Evolutionary conservation across 2,113 vertebrate genomes (phyloP).

Genomic region (Lasiurus borealis): DNA sequence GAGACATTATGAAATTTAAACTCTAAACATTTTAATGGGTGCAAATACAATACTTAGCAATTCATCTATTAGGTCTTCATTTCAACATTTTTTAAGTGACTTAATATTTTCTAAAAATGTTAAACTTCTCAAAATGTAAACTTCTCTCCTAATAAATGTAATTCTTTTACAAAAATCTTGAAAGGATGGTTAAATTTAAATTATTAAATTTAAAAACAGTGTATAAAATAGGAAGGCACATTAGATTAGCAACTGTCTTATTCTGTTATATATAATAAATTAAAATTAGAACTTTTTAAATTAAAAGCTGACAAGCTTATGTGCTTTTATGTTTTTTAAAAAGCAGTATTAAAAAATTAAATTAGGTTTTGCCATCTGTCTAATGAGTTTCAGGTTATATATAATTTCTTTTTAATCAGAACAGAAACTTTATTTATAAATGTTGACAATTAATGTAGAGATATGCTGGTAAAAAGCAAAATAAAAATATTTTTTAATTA

Average conservation of each 20-base stretch:
- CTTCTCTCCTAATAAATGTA: not conserved
- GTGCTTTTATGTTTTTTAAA: slow-evolving; percentile 66
- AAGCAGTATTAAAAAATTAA: slow-evolving; percentile 67
- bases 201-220: slow-evolving; percentile 54
- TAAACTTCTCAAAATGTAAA: slow-evolving; percentile 53
- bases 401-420: not conserved
- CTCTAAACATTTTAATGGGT: not conserved
- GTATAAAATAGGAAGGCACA: not conserved
- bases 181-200: not conserved
- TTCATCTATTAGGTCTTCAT: not conserved
- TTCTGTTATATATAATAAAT: slow-evolving; percentile 46
- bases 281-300: slow-evolving; percentile 61
- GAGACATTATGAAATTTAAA: slow-evolving; percentile 35
- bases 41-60: slow-evolving; percentile 23
- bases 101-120: slow-evolving; percentile 50
- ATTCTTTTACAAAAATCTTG: slow-evolving; percentile 42
- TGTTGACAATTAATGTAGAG: slow-evolving; percentile 17
- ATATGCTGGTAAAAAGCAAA: slow-evolving; percentile 14
- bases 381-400: slow-evolving; percentile 66
- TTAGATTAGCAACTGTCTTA: slow-evolving; percentile 6
- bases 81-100: not conserved
- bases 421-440: not conserved
- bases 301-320: slow-evolving; percentile 63
- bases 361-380: slow-evolving; percentile 54
- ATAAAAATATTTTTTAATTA: slow-evolving; percentile 30